Evolutionary conservation across 1,140 invertebrate genomes (phyloP).

Genomic region (Eurosta solidaginis): DNA sequence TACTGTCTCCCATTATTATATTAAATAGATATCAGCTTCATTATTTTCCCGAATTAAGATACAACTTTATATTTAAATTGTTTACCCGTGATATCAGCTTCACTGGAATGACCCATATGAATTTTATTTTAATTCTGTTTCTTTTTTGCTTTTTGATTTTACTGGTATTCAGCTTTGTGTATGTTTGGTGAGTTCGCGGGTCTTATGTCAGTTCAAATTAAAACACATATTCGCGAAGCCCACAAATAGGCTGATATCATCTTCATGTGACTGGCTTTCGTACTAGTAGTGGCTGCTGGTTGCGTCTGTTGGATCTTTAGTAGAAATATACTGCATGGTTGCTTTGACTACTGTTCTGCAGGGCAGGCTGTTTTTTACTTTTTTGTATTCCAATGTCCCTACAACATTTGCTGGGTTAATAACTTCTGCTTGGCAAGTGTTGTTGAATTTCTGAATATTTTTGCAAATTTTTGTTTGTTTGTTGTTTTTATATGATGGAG

Average conservation of each 20-base stretch:
- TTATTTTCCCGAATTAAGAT: too few species aligned
- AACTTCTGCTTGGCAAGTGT: neutral
- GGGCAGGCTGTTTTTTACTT: neutral
- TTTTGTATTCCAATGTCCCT: neutral
- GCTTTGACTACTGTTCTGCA: neutral
- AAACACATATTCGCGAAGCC: slow-evolving; percentile 29
- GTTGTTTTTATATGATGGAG: neutral
- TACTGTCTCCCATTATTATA: too few species aligned
- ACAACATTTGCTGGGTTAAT: neutral
- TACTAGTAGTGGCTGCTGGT: neutral
- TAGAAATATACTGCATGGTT: slow-evolving; percentile 1
- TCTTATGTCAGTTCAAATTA: slow-evolving; percentile 30
- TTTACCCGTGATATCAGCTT: too few species aligned
- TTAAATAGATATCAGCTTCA: too few species aligned
- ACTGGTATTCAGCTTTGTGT: too few species aligned
- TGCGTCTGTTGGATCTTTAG: neutral
- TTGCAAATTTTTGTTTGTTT: neutral
- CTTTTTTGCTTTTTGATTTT: too few species aligned
- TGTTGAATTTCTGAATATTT: neutral
- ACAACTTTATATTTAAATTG: too few species aligned
- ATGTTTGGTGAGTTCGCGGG: neutral
- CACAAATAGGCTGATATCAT: slow-evolving; percentile 29
- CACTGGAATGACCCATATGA: too few species aligned
- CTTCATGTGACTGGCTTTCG: neutral
- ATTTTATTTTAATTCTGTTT: too few species aligned